These are phyloP conservation scores for Eonycteris spelaea DNA, from an alignment of 2,113 vertebrate genomes.

Conservation along the genomic window DNA sequence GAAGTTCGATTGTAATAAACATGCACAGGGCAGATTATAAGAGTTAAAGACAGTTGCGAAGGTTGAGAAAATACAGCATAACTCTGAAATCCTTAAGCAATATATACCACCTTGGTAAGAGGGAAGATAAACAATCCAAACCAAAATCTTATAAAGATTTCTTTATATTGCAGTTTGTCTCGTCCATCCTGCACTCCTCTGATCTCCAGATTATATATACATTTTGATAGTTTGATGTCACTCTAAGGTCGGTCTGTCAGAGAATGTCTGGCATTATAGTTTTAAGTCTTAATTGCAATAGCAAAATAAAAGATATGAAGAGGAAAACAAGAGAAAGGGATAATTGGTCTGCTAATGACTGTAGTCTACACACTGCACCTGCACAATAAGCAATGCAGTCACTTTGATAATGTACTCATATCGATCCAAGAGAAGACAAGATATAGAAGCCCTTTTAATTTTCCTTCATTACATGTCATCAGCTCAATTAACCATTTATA, in stretches of 20 bases:
- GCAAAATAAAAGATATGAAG: slow-evolving; percentile 33
- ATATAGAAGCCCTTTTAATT: slow-evolving; percentile 78
- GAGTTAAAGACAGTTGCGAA: background rate
- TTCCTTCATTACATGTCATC: slow-evolving; percentile 85
- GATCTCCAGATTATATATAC: background rate
- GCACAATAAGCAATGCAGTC: slow-evolving; percentile 68
- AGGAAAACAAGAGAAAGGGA: slow-evolving; percentile 27
- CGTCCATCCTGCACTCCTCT: background rate
- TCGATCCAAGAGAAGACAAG: slow-evolving; percentile 59
- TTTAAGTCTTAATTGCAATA: slow-evolving; percentile 68
- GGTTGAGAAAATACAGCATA: background rate
- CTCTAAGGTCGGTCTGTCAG: background rate
- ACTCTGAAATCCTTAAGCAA: background rate
- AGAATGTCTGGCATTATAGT: slow-evolving; percentile 1
- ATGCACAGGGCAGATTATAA: background rate
- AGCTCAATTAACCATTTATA: slow-evolving; percentile 85
- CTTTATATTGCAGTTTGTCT: background rate
- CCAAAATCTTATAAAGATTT: background rate
- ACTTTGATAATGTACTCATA: slow-evolving; percentile 69
- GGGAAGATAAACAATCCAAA: background rate
- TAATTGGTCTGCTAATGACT: slow-evolving; percentile 63
- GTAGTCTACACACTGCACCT: slow-evolving; percentile 50
- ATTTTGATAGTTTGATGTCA: background rate
- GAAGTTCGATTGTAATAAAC: background rate
- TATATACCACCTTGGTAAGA: background rate